These are phyloP conservation scores for Chrysochloris asiatica DNA, from an alignment of 2,113 vertebrate species.

Conservation along the genomic window DNA sequence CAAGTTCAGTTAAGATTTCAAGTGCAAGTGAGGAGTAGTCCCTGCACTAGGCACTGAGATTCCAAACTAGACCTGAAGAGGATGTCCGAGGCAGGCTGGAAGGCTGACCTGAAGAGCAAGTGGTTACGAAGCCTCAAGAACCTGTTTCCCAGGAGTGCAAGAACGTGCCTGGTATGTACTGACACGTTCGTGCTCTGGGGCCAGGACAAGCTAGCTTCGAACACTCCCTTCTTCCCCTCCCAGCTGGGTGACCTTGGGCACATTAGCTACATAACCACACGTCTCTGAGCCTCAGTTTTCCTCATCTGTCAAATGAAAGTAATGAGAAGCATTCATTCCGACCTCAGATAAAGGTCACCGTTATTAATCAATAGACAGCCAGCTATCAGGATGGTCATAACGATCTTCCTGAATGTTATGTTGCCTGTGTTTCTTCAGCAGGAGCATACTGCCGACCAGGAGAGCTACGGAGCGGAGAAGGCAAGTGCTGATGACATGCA, in stretches of 20 bases:
- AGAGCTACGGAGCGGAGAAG: background rate
- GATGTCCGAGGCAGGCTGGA: background rate
- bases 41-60: background rate
- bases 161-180: rapidly evolving
- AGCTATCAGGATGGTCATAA: rapidly evolving
- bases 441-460: background rate
- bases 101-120: background rate
- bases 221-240: background rate
- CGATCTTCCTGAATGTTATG: rapidly evolving
- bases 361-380: background rate
- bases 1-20: background rate
- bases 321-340: rapidly evolving
- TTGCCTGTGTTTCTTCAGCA: background rate
- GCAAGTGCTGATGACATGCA: background rate
- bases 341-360: background rate
- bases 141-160: background rate
- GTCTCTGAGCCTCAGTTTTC: background rate
- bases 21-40: background rate
- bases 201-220: background rate
- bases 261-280: background rate
- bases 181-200: rapidly evolving
- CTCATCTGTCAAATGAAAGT: background rate
- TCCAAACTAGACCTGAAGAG: background rate
- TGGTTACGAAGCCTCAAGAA: background rate
- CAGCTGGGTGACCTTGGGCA: background rate